Conservation (phyloP, 2,888 invertebrate species). For the Temnothorax rugatulus region DNA sequence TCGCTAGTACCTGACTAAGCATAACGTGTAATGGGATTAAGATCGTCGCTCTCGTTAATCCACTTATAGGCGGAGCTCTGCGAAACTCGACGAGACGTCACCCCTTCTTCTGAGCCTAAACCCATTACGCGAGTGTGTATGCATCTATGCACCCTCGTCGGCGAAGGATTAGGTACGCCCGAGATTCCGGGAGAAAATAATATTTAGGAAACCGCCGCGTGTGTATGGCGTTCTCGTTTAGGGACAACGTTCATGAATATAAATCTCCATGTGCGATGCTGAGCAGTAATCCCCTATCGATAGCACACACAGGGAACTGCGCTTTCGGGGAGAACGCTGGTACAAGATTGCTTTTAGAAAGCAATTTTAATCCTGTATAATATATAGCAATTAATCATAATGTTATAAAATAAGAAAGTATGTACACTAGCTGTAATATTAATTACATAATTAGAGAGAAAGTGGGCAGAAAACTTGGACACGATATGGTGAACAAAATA, state of each 20-base stretch:
- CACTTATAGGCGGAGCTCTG: constrained; percentile 75
- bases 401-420: not conserved
- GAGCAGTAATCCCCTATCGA: constrained; percentile 41
- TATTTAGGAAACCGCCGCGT: constrained; percentile 61
- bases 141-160: constrained; percentile 67
- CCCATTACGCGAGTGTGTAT: constrained; percentile 63
- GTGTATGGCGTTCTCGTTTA: constrained; percentile 31
- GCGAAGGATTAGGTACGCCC: constrained; percentile 34
- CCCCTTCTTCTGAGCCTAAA: constrained; percentile 60
- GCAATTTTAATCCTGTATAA: constrained; percentile 3
- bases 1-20: constrained; percentile 46
- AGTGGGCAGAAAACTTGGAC: not conserved
- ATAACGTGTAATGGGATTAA: constrained; percentile 67
- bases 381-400: constrained; percentile 10
- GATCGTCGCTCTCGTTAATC: constrained; percentile 76
- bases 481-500: not conserved
- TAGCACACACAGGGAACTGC: not conserved
- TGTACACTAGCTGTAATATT: not conserved
- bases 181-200: constrained; percentile 65
- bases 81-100: constrained; percentile 58
- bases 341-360: constrained; percentile 6
- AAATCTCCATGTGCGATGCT: constrained; percentile 59
- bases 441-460: not conserved
- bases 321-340: constrained; percentile 3
- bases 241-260: constrained; percentile 65